Evolutionary conservation across 2,888 invertebrate genomes (phyloP).

Genomic region (Calameuta filiformis): DNA sequence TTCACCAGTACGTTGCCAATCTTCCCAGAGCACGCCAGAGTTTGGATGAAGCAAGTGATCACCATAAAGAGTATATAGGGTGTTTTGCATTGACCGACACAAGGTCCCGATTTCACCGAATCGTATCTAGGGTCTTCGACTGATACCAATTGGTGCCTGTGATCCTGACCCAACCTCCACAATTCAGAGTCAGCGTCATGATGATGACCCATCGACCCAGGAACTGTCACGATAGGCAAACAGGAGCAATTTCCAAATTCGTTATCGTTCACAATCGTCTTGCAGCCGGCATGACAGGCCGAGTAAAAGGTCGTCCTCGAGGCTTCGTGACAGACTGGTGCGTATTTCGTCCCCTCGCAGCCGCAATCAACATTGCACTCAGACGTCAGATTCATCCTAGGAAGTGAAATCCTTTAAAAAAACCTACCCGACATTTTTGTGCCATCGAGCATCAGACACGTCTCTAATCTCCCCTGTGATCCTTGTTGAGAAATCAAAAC

Average conservation of each 20-base stretch:
- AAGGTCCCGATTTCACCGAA: conserved; percentile 59
- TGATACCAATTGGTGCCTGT: not conserved
- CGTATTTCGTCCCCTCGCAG: conserved; percentile 72
- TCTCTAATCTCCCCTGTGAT: not conserved
- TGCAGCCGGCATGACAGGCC: conserved; percentile 81
- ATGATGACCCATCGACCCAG: not conserved
- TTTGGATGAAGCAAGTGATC: conserved; percentile 69
- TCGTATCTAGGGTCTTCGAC: not conserved
- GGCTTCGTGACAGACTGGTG: conserved; percentile 73
- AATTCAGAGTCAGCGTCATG: not conserved
- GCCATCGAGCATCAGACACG: not conserved
- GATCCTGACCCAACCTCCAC: not conserved
- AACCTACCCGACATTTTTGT: not conserved
- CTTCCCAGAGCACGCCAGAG: conserved; percentile 74
- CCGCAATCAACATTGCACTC: conserved; percentile 72
- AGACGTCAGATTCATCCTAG: conserved; percentile 68
- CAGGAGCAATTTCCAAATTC: conserved; percentile 58
- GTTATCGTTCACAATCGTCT: conserved; percentile 51
- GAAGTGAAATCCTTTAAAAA: conserved; percentile 7
- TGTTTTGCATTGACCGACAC: conserved; percentile 52
- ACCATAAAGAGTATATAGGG: conserved; percentile 67
- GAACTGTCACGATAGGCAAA: conserved; percentile 17
- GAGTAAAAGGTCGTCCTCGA: conserved; percentile 74
- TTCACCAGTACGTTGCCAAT: conserved; percentile 76
- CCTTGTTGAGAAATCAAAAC: not conserved